Percentiles rank a stretch among this genome's conserved stretches.
phyloP scores from a whole-genome alignment of 1,140 invertebrate species.

The Cydia strobilella region DNA sequence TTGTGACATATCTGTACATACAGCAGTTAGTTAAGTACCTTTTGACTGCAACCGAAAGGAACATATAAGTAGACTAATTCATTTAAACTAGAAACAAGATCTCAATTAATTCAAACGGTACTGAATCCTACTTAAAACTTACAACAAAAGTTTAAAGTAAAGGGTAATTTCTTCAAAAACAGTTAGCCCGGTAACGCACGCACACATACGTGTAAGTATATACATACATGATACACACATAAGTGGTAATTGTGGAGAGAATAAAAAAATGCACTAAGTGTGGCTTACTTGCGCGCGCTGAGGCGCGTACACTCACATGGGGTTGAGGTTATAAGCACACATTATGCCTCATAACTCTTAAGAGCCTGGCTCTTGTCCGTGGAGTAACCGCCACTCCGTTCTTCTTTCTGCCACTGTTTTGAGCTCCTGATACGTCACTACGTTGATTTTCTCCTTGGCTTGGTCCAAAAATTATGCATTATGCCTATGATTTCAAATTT shows the following conservation, averaged over 20 bases:
- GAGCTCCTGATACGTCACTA: too few species aligned
- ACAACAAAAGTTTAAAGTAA: neutral
- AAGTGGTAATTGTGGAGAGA: conserved; percentile 65
- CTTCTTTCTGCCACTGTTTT: too few species aligned
- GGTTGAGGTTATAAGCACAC: conserved; percentile 30
- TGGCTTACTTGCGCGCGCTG: conserved; percentile 71
- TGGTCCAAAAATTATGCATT: too few species aligned
- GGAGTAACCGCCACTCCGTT: too few species aligned
- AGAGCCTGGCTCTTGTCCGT: too few species aligned
- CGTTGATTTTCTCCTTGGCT: too few species aligned
- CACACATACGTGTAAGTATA: conserved; percentile 40
- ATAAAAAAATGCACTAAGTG: conserved; percentile 73
- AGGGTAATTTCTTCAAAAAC: conserved; percentile 43
- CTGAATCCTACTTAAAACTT: neutral
- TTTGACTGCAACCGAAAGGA: neutral
- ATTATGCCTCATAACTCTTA: too few species aligned
- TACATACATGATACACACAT: conserved; percentile 43
- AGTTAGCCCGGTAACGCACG: conserved; percentile 51
- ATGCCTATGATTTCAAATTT: too few species aligned
- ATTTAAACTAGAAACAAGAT: neutral
- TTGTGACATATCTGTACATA: too few species aligned
- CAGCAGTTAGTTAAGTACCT: too few species aligned
- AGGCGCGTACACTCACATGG: conserved; percentile 51
- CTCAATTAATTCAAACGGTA: neutral
- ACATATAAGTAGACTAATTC: neutral